A percentile compares a stretch with the other conserved stretches of the same genome.
Conservation (phyloP, 2,797 vertebrate species). For the Melanotaenia trifasciata region DNA sequence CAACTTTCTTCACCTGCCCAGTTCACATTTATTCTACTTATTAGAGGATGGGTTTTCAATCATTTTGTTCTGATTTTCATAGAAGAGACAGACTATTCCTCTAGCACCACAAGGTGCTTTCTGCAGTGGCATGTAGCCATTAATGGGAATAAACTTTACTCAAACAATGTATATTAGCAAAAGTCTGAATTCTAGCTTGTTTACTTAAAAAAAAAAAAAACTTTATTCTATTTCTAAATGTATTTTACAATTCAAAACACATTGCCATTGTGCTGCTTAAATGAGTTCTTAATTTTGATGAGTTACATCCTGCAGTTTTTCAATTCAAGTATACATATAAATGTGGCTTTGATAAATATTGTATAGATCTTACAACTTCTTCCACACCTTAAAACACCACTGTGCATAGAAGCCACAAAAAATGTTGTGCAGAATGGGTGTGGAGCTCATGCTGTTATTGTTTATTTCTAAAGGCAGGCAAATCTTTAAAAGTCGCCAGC, state of each 20-base stretch:
- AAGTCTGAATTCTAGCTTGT: background rate
- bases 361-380: background rate
- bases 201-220: background rate
- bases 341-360: background rate
- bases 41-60: background rate
- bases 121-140: background rate
- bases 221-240: background rate
- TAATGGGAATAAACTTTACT: background rate
- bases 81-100: background rate
- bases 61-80: background rate
- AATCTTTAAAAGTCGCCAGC: constrained; percentile 17
- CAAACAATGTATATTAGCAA: background rate
- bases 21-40: background rate
- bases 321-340: no score
- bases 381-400: background rate
- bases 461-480: constrained; percentile 10
- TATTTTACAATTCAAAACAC: background rate
- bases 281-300: background rate
- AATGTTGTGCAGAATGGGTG: background rate
- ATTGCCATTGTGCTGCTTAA: background rate
- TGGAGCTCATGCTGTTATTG: background rate
- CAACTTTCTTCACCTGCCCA: background rate
- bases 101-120: background rate
- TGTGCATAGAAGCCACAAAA: background rate
- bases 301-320: background rate